Evolutionary conservation across 2,797 vertebrate species (phyloP), one percentile per base, ranked within the genome.

Genomic region (Pristis pectinata): DNA sequence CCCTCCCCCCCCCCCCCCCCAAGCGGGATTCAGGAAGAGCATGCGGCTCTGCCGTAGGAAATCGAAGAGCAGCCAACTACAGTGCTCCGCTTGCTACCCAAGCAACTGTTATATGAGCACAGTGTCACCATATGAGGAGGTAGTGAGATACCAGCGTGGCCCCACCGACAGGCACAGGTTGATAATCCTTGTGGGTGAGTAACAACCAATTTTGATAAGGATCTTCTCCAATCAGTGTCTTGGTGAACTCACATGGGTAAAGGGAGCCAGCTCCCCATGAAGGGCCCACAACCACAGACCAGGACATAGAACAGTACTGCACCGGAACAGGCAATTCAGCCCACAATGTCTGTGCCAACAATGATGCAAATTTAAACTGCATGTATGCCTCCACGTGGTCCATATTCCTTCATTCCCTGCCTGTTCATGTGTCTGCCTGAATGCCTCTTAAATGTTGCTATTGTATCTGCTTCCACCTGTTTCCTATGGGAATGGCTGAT

Each of bases 21-120:
- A 15, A 99, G 98, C 97, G 80, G 99, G 99, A 3, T 99, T 99
- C 96, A 98, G 98, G 30, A 97, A 97, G 95, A 99, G 99, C 95
- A 96, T 99, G 97, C 98, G 99, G 85, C 97, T 99, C 27, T 99
- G 98, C 70, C 98, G 98, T 83, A 97, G 98, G 95, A 97, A 97
- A 64, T 96, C 96, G 0, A 96, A 96, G 95, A 96, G 96, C 95
- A 95, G 92, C 82, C 97, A 96, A 95, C 96, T 96, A 11, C 96
- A 95, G 3, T 97, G 96, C 94, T 96, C 96, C 30, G 41, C 95
- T 0, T 96, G 96, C 67, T 98, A 98, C 19, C 95, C 97, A 82
- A 96, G 96, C 95, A 96, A 96, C 96, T 97, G 97, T 96, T 96
- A 70, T 95, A 95, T 95, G 30, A 9, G 97, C 1, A 95, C 96